A percentile compares a stretch with the other conserved stretches of the same genome.
Conservation (phyloP, 1,140 invertebrate species). For the Drosophila chauvacae region DNA sequence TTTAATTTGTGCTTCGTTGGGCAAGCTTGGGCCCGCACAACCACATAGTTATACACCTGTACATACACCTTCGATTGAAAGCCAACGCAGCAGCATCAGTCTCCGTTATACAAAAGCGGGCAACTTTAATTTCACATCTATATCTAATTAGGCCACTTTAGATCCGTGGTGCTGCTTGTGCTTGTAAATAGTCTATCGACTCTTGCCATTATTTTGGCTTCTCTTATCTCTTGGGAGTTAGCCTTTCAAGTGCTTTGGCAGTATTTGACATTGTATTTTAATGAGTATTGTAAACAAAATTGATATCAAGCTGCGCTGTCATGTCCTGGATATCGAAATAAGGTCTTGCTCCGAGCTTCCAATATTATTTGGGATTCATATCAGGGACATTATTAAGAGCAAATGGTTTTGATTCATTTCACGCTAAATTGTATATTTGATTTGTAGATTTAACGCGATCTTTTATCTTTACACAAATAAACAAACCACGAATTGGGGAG, state of each 20-base stretch:
- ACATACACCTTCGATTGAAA: slow-evolving; percentile 49
- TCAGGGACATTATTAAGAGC: background rate
- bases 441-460: background rate
- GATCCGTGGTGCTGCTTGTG: slow-evolving; percentile 29
- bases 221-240: background rate
- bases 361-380: background rate
- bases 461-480: background rate
- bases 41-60: slow-evolving; percentile 43
- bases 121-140: slow-evolving; percentile 53
- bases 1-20: slow-evolving; percentile 39
- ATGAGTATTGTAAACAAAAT: background rate
- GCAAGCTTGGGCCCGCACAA: slow-evolving; percentile 15
- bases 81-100: slow-evolving; percentile 56
- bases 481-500: background rate
- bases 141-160: slow-evolving; percentile 63
- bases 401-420: background rate
- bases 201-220: slow-evolving; percentile 20
- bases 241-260: background rate
- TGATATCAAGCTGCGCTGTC: background rate
- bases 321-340: background rate
- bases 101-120: slow-evolving; percentile 61
- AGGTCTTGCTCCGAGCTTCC: background rate
- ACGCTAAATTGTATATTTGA: background rate
- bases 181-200: slow-evolving; percentile 39
- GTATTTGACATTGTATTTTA: background rate